Evolutionary conservation across 2,888 invertebrate species (phyloP), one percentile per base, ranked within the genome.

Genomic region (Andrena chrysosceles): DNA sequence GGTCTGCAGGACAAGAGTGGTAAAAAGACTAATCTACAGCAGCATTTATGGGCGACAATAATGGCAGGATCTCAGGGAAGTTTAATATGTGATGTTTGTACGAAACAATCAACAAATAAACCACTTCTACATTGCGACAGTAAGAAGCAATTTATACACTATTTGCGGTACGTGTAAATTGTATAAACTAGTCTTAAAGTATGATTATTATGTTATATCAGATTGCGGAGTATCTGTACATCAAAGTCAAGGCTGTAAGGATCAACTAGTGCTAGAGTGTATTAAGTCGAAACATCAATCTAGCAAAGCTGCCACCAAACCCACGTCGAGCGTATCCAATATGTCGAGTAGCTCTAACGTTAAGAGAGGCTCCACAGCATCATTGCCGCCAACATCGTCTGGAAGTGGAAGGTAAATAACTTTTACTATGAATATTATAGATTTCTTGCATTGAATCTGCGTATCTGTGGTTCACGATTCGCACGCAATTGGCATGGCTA

Each of bases 191-290:
- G 7, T 31, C 42, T 7, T 42, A 29, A 23, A 49, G 2, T 67
- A n/a, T 48, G 31, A 31, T 62, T 64, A 10, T 42, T 49, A 29
- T 52, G 29, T 77, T 35, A 26, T 76, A 23, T 29, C 5, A 98
- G 98, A 96, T 94, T 98, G 98, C 94, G 96, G 97, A 87, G 96
- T 97, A 89, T 97, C 97, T 71, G 97, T 98, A 69, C 98, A 98
- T 94, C 97, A 98, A 92, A 97, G 96, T 93, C 93, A 93, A 81
- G 96, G 96, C 35, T 98, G 98, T 94, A 98, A 98, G 94, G 98
- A 98, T 93, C 97, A 97, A 94, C 89, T 93, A 68, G 96, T 98
- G 86, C 95, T 96, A 71, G 97, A 98, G 91, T 98, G 98, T 94
- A 96, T 96, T 87, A 97, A 97, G 93, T 96, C 96, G 69, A 97